Base-by-base conservation (phyloP, 2,113 vertebrate species). In the Phrynosoma blainvillii region DNA sequence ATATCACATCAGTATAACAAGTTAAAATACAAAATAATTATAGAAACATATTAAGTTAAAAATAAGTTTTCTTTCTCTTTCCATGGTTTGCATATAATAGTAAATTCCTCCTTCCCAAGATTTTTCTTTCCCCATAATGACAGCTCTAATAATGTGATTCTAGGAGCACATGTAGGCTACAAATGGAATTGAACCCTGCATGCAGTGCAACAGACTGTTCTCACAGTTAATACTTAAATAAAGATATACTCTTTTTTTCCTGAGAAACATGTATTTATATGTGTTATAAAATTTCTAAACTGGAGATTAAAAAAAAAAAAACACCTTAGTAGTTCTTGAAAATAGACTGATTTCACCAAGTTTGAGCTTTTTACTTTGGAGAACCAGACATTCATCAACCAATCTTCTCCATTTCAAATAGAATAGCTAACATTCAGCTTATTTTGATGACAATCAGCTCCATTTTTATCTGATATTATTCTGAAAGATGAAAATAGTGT, bases 381-480 rank as follows among this genome's bases (percentile, higher is more conserved):
- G 27, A 54, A 79, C 54, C 52, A 79, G 54, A 16, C 4, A 10
- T 79, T 79, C 52, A 56, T n/a, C 52, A n/a, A 47, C 56, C 77
- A 79, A 4, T 30, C 27, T 1, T 23, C 54, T 59, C 30, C 56
- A 16, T 59, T 59, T 32, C 18, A 5, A 59, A 3, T 7, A 80
- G 54, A 59, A 59, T 59, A 59, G 54, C 1, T 30, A n/a, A 36
- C 10, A 36, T 81, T 23, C 16, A 82, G 4, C 73, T 81, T 80
- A 77, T 70, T 88, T 80, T 73, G 9, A 30, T 71, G 54, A 36
- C 11, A 66, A n/a, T 40, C n/a, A 86, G 9, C 82, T 86, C 70
- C 9, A 77, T 16, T 0, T 0, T 32, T 1, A 84, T 1, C 27
- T 47, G n/a, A 30, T 32, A 68, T 56, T 78, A 59, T 78, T 78